Evolutionary conservation across 1,140 invertebrate genomes (phyloP).

Genomic region (Drosophila repleta): DNA sequence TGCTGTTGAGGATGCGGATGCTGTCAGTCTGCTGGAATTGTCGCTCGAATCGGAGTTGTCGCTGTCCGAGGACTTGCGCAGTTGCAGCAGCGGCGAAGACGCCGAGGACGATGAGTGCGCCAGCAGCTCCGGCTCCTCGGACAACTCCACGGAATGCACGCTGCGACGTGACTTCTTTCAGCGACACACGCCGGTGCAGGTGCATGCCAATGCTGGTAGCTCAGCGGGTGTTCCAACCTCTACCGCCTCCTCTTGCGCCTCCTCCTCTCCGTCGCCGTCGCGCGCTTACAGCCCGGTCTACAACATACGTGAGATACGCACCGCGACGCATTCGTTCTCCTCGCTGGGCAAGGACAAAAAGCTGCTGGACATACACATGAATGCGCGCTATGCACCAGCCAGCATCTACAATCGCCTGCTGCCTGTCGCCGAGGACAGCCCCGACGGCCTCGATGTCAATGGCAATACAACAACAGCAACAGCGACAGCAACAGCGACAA

Average conservation of each 20-base stretch:
- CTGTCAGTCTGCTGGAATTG: conserved; percentile 65
- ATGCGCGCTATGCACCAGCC: conserved; percentile 57
- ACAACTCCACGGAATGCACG: conserved; percentile 73
- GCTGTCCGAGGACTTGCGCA: conserved; percentile 71
- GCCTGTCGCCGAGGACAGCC: conserved; percentile 50
- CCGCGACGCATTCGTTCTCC: conserved; percentile 78
- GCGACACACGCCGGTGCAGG: conserved; percentile 7
- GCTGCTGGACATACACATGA: conserved; percentile 77
- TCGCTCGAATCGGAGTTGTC: conserved; percentile 73
- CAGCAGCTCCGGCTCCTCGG: conserved; percentile 73
- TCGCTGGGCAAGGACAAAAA: conserved; percentile 82
- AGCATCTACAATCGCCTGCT: conserved; percentile 54
- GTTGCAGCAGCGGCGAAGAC: conserved; percentile 72
- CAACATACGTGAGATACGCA: conserved; percentile 83
- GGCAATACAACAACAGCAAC: conserved; percentile 39
- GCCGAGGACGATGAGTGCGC: conserved; percentile 69
- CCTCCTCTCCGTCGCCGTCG: background rate
- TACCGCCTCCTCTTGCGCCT: conserved; percentile 12
- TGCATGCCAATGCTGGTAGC: background rate
- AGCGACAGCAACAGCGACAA: background rate
- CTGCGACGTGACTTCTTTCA: conserved; percentile 58
- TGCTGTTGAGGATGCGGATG: conserved; percentile 52
- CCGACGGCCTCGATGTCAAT: conserved; percentile 58
- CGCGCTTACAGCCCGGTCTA: conserved; percentile 79
- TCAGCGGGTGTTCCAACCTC: background rate